A percentile compares a stretch with the other conserved stretches of the same genome.
Evolutionary conservation across 2,888 invertebrate species (phyloP).

Genomic region (Netelia fuscicornis): DNA sequence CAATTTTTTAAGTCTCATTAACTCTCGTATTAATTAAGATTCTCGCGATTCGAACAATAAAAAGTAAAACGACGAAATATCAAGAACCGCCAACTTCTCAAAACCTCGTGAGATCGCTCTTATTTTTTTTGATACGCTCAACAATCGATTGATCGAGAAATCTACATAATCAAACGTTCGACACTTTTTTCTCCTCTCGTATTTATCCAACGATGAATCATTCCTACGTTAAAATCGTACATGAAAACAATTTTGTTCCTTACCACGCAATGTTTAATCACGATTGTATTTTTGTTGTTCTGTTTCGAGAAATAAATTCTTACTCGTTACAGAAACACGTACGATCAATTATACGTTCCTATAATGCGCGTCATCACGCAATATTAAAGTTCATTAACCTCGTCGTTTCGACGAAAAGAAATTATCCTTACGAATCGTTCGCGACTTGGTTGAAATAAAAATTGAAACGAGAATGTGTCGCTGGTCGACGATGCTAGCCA

Average conservation of each 20-base stretch:
- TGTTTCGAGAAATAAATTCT: background rate
- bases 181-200: background rate
- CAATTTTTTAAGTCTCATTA: slow-evolving; percentile 15
- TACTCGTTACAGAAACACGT: background rate
- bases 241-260: background rate
- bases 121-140: slow-evolving; percentile 17
- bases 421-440: background rate
- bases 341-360: background rate
- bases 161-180: slow-evolving; percentile 1
- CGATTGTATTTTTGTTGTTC: background rate
- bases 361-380: background rate
- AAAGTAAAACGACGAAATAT: slow-evolving; percentile 2
- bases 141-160: slow-evolving; percentile 21
- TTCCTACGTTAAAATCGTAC: background rate
- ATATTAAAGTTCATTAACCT: slow-evolving; percentile 3
- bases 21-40: slow-evolving; percentile 45
- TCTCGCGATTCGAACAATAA: slow-evolving; percentile 26
- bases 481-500: slow-evolving; percentile 30
- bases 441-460: slow-evolving; percentile 6
- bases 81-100: slow-evolving; percentile 36
- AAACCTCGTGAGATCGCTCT: slow-evolving; percentile 12
- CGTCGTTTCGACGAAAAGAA: background rate
- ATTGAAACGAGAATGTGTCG: background rate
- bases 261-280: background rate
- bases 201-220: background rate